Conservation (phyloP, 2,113 vertebrate genomes). For the Hippocampus zosterae region DNA sequence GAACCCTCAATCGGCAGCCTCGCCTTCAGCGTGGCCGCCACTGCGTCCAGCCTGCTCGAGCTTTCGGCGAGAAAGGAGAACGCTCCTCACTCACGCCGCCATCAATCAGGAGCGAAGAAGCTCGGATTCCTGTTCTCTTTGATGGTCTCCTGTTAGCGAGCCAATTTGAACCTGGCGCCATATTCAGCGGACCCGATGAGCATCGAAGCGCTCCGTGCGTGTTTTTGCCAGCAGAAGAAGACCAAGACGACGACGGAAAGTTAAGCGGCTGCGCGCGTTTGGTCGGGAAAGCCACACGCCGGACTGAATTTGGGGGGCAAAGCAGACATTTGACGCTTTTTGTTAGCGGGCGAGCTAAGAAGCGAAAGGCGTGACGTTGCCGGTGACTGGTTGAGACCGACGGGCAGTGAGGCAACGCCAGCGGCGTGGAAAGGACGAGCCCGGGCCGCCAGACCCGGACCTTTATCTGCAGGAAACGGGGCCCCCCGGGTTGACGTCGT, state of each 20-base stretch:
- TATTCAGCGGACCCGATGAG: conserved; percentile 61
- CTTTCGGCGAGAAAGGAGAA: conserved; percentile 20
- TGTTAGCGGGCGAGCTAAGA: conserved; percentile 24
- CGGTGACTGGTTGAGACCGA: conserved; percentile 25
- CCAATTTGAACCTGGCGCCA: conserved; percentile 58
- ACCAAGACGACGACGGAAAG: conserved; percentile 20
- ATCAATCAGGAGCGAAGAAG: neutral
- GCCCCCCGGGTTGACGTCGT: conserved; percentile 65
- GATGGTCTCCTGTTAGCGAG: conserved; percentile 61
- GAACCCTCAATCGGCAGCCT: conserved; percentile 29
- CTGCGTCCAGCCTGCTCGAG: conserved; percentile 14
- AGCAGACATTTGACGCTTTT: conserved; percentile 5
- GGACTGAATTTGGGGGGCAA: no score
- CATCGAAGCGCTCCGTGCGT: conserved; percentile 57
- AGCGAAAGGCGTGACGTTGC: conserved; percentile 18
- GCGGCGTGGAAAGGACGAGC: conserved; percentile 22
- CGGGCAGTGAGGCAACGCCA: conserved; percentile 16
- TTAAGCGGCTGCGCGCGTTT: neutral
- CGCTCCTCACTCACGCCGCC: conserved; percentile 9
- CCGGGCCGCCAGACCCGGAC: conserved; percentile 31
- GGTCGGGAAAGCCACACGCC: no score
- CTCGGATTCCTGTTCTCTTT: conserved; percentile 34
- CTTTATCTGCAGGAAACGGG: conserved; percentile 59
- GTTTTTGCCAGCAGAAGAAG: conserved; percentile 48
- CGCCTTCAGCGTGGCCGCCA: conserved; percentile 7